phyloP scores from a whole-genome alignment of 2,113 vertebrate species.

The Pedionomus torquatus region DNA sequence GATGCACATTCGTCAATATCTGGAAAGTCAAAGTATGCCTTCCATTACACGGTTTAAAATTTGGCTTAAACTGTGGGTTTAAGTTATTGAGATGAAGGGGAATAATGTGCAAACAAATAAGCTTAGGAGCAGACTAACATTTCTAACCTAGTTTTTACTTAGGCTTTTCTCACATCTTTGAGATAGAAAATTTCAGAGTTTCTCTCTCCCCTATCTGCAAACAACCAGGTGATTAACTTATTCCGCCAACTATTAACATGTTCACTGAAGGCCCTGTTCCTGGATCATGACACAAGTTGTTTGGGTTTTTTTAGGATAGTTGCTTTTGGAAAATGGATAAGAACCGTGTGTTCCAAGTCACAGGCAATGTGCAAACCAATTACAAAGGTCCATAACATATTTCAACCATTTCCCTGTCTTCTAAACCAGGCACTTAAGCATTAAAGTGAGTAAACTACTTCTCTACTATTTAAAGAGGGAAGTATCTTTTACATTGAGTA shows the following conservation, averaged over 20 bases:
- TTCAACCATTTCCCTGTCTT: not conserved
- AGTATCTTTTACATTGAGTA: not conserved
- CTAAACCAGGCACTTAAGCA: not conserved
- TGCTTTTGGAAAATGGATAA: not conserved
- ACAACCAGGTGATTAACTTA: not conserved
- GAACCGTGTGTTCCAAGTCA: not conserved
- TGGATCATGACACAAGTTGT: not conserved
- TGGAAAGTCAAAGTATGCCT: slow-evolving; percentile 38
- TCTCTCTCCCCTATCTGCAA: not conserved
- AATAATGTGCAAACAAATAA: not conserved
- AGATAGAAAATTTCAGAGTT: not conserved
- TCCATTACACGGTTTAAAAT: not conserved
- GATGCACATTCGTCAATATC: slow-evolving; percentile 92
- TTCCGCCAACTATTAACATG: not conserved
- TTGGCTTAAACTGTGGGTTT: not conserved
- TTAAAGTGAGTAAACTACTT: not conserved
- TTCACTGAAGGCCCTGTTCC: not conserved
- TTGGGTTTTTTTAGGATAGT: not conserved
- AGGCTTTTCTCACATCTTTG: not conserved
- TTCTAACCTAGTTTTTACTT: not conserved
- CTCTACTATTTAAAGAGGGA: not conserved
- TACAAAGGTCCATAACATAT: not conserved
- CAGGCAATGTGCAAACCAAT: not conserved
- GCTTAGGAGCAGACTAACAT: not conserved
- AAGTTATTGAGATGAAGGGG: not conserved